These are phyloP conservation scores for Drosophila sordidula DNA, from an alignment of 2,888 invertebrate species.

Conservation along the genomic window DNA sequence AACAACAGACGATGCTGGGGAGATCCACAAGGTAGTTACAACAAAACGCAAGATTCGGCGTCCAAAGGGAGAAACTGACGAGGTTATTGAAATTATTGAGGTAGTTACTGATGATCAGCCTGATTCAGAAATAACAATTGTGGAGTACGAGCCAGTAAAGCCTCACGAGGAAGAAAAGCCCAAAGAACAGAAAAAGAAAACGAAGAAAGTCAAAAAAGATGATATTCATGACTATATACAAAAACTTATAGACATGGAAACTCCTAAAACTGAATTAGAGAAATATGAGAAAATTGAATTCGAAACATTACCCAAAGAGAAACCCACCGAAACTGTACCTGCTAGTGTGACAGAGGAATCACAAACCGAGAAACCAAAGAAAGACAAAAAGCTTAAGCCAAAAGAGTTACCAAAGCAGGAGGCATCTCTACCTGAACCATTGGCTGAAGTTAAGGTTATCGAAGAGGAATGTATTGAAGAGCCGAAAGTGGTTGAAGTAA, in stretches of 20 bases:
- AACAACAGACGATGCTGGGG: conserved; percentile 83
- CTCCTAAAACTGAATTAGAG: conserved; percentile 82
- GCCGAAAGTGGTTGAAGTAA: conserved; percentile 63
- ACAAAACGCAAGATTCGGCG: conserved; percentile 85
- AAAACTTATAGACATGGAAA: conserved; percentile 79
- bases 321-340: conserved; percentile 38
- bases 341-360: conserved; percentile 69
- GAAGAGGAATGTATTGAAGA: conserved; percentile 61
- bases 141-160: conserved; percentile 73
- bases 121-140: conserved; percentile 80
- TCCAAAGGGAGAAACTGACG: conserved; percentile 83
- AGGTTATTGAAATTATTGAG: conserved; percentile 84
- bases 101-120: conserved; percentile 81
- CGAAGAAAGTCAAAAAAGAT: conserved; percentile 79
- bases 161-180: conserved; percentile 81
- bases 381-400: conserved; percentile 75
- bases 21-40: conserved; percentile 83
- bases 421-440: conserved; percentile 38
- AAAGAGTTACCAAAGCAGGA: conserved; percentile 56
- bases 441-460: conserved; percentile 54
- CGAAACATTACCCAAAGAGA: conserved; percentile 72
- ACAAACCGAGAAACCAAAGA: conserved; percentile 72
- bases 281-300: conserved; percentile 84
- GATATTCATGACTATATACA: conserved; percentile 81
- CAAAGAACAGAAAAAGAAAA: conserved; percentile 81